phyloP scores from a whole-genome alignment of 1,140 invertebrate species.

The Aphidius gifuensis region DNA sequence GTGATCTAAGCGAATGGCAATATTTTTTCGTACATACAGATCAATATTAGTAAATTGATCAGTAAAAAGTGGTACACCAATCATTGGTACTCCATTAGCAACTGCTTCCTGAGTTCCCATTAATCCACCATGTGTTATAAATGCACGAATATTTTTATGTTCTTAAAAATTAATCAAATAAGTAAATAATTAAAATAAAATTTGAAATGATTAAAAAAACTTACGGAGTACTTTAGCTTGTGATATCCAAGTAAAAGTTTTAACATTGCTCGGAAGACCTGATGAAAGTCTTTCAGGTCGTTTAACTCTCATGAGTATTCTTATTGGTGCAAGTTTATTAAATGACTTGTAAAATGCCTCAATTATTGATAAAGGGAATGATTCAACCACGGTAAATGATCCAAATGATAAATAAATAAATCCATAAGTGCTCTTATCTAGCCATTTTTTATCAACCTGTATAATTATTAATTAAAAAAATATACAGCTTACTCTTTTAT shows the following conservation, averaged over 20 bases:
- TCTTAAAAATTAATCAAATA: slow-evolving; percentile 33
- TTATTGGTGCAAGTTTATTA: slow-evolving; percentile 36
- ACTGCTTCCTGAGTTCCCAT: slow-evolving; percentile 71
- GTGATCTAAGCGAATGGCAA: slow-evolving; percentile 37
- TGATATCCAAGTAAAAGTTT: slow-evolving; percentile 61
- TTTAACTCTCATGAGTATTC: slow-evolving; percentile 35
- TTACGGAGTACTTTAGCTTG: slow-evolving; percentile 64
- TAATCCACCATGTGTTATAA: slow-evolving; percentile 73
- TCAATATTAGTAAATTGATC: slow-evolving; percentile 65
- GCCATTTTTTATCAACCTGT: slow-evolving; percentile 47
- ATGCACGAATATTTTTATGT: slow-evolving; percentile 54
- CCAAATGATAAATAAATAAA: slow-evolving; percentile 71
- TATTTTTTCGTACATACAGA: slow-evolving; percentile 32
- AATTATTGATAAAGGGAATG: slow-evolving; percentile 35
- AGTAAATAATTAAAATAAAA: slow-evolving; percentile 5
- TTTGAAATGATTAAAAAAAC: slow-evolving; percentile 29
- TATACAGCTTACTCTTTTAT: background rate
- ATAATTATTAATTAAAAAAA: slow-evolving; percentile 1
- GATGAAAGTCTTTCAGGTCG: slow-evolving; percentile 33
- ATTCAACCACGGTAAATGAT: slow-evolving; percentile 62
- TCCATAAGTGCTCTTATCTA: slow-evolving; percentile 64
- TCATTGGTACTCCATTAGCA: slow-evolving; percentile 69
- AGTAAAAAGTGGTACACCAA: slow-evolving; percentile 69
- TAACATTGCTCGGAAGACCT: slow-evolving; percentile 60
- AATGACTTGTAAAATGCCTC: slow-evolving; percentile 33